Base-by-base conservation (phyloP, 2,113 vertebrate species). In the Monopterus albus region DNA sequence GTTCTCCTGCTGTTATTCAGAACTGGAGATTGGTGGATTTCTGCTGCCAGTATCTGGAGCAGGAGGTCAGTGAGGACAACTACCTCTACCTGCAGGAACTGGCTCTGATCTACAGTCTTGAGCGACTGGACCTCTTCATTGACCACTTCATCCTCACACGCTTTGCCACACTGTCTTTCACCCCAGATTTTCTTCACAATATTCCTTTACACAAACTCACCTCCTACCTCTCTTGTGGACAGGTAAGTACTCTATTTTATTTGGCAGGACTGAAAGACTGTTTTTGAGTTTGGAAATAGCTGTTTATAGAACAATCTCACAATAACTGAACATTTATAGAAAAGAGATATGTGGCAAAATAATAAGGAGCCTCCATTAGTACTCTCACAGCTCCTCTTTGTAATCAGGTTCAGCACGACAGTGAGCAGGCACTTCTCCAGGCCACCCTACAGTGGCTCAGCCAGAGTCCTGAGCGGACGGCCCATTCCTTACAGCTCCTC, bases 11-110 rank as follows among this genome's bases (percentile, higher is more conserved):
- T 62, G 11, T 56, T 3, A 53, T 33, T 29, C 78, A 91, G 90
- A 94, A 97, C 81, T 96, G 96, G 96, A 94, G 91, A 7, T 96
- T 83, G 42, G 96, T 99, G 3, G 97, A 99, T 78, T 97, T 99
- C 91, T 99, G 97, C 84, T 98, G 97, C 0, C 95, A 98, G 91
- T 98, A 96, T 62, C 89, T 98, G 86, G 96, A 98, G 91, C 93
- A 90, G 20, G 95, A 98, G 57, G 95, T 98, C 80, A 96, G 89
- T 0, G 95, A 97, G 82, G 96, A 98, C 77, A 98, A 97, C 78
- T 98, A 96, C 74, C 88, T 99, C 52, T 96, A 97, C 90, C 93
- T 99, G 40, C 97, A 99, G 69, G 94, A 97, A 67, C 91, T 98
- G 56, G 95, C 97, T 49, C 94, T 94, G 28, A 94, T 96, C 81